Evolutionary conservation across 2,113 vertebrate species (phyloP), one percentile per base, ranked within the genome.

Genomic region (Todiramphus chloris): DNA sequence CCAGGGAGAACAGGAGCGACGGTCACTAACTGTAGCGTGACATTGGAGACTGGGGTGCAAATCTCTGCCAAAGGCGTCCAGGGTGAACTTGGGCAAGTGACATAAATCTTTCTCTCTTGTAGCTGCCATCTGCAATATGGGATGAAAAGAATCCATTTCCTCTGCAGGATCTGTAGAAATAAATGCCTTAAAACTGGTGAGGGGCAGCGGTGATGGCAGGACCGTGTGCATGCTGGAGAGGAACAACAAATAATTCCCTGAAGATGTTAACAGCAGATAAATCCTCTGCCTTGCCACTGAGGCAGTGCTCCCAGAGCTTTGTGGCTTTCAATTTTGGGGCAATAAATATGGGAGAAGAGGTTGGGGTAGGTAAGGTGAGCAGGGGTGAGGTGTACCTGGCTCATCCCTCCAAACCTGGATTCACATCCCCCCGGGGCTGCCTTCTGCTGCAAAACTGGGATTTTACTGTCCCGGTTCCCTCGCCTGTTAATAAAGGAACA

Each of bases 401-500:
- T 8, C 41, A 79, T 68, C 53, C 43, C 31, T 15, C 41, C 66
- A 79, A 78, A 18, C 8, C 13, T 39, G 7, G 0, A 23, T 30
- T 6, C 0, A 0, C 16, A 0, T 89, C 68, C 67, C 33, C 23
- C 60, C 73, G 15, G 60, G 44, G 27, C 81, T 72, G n/a, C 69
- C 64, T 83, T 68, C 69, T 2, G 0, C 69, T 78, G 77, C 69
- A 91, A 67, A 87, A 77, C 66, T 6, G 66, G 64, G 84, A 59
- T 78, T 97, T 91, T 74, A 75, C 78, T 48, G 63, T 92, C 82
- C 69, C 1, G 0, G 20, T 85, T 96, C 82, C 67, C 72, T 77
- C 0, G 5, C 28, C 58, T 62, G 24, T 53, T 93, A 91, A 93
- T 85, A 96, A 91, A 75, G 84, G 70, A 95, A 94, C 85, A 96